Evolutionary conservation across 2,888 invertebrate genomes (phyloP).

Genomic region (Seira musarum): DNA sequence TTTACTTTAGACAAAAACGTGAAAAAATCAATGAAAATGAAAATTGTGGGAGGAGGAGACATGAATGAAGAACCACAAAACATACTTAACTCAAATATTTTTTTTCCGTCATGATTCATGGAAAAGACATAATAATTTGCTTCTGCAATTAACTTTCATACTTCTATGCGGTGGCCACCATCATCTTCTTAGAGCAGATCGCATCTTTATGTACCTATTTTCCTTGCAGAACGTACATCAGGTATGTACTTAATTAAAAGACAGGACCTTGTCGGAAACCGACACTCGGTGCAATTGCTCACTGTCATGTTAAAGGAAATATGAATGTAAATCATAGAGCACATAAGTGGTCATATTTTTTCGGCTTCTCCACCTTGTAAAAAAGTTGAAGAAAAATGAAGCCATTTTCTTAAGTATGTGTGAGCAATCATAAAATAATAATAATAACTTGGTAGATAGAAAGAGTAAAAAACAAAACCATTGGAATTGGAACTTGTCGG

Average conservation of each 20-base stretch:
- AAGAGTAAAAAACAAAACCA: slow-evolving; percentile 16
- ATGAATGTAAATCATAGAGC: not conserved
- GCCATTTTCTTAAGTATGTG: slow-evolving; percentile 22
- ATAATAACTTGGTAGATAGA: not conserved
- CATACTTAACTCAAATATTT: too few relatives aligned
- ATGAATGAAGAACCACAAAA: too few relatives aligned
- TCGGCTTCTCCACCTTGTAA: slow-evolving; percentile 42
- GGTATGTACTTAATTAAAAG: not conserved
- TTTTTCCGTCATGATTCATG: too few relatives aligned
- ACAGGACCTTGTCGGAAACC: not conserved
- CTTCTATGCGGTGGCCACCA: too few relatives aligned
- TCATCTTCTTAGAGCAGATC: too few relatives aligned
- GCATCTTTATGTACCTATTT: too few relatives aligned
- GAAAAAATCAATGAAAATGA: too few relatives aligned
- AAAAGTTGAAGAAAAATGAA: slow-evolving; percentile 11
- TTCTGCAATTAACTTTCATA: too few relatives aligned
- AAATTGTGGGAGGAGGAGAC: too few relatives aligned
- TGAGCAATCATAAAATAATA: slow-evolving; percentile 21
- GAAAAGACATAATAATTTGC: too few relatives aligned
- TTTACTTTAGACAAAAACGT: too few relatives aligned
- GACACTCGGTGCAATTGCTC: not conserved
- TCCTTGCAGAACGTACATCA: too few relatives aligned
- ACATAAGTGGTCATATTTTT: not conserved
- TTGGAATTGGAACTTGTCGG: not conserved
- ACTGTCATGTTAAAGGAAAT: not conserved